Evolutionary conservation across 2,113 vertebrate species (phyloP).

Genomic region (Corvus cornix): DNA sequence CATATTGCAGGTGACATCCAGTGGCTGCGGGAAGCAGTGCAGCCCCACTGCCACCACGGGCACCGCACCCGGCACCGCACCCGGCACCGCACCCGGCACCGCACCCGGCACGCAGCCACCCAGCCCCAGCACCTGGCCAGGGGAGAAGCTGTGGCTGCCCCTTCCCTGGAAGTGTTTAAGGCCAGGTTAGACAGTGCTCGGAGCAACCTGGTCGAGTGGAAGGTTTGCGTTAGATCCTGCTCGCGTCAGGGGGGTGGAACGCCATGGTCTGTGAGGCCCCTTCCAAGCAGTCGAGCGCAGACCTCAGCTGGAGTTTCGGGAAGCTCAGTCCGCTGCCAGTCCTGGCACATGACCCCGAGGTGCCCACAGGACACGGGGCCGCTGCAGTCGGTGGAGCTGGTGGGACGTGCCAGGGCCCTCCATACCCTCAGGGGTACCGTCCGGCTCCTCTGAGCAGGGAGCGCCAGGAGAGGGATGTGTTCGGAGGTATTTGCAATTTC

Average conservation of each 20-base stretch:
- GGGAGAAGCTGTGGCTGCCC: neutral
- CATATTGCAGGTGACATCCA: constrained; percentile 42
- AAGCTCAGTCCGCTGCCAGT: neutral
- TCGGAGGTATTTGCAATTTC: constrained; percentile 45
- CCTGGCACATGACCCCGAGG: neutral
- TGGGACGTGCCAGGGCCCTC: neutral
- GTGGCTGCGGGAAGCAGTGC: neutral
- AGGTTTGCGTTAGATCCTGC: neutral
- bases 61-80: neutral
- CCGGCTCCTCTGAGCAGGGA: neutral
- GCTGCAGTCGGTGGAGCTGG: fast-evolving
- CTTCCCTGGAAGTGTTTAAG: neutral
- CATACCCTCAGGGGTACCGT: fast-evolving
- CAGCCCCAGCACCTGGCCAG: neutral
- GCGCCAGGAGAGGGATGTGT: neutral
- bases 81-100: neutral
- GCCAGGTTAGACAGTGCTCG: neutral
- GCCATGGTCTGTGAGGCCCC: fast-evolving
- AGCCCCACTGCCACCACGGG: fast-evolving
- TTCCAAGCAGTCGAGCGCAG: neutral
- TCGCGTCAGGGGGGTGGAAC: neutral
- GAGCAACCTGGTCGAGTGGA: fast-evolving
- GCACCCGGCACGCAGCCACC: neutral
- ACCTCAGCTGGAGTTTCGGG: neutral
- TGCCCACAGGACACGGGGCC: fast-evolving